Evolutionary conservation across 2,888 invertebrate species (phyloP).

Genomic region (Heliothis peltigera): DNA sequence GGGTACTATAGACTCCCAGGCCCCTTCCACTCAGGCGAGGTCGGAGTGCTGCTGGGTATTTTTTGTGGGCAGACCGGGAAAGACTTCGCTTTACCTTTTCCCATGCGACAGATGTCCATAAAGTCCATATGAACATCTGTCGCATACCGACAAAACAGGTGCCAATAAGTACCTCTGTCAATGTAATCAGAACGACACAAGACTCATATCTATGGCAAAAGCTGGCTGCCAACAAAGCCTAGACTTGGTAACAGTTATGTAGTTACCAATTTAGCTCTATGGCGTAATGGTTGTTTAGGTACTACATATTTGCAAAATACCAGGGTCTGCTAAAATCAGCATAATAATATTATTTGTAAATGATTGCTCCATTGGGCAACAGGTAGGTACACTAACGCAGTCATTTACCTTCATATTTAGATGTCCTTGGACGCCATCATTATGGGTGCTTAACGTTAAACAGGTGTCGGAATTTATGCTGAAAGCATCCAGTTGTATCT

Average conservation of each 20-base stretch:
- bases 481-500: conserved; percentile 18
- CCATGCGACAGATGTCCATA: too few relatives aligned
- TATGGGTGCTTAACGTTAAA: conserved; percentile 38
- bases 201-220: too few relatives aligned
- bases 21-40: too few relatives aligned
- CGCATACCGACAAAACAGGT: too few relatives aligned
- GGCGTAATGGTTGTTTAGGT: conserved; percentile 27
- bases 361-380: conserved; percentile 57
- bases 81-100: too few relatives aligned
- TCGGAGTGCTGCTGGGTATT: too few relatives aligned
- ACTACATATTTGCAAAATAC: conserved; percentile 34
- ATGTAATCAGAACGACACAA: too few relatives aligned
- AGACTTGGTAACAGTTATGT: neutral
- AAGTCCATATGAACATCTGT: too few relatives aligned
- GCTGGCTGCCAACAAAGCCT: too few relatives aligned
- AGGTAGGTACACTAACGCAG: conserved; percentile 36
- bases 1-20: too few relatives aligned
- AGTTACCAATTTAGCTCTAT: conserved; percentile 1
- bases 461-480: conserved; percentile 28
- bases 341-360: conserved; percentile 58
- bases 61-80: too few relatives aligned
- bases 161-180: too few relatives aligned
- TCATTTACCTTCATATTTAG: conserved; percentile 40
- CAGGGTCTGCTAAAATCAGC: conserved; percentile 38
- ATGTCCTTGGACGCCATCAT: conserved; percentile 56